A percentile compares a stretch with the other conserved stretches of the same genome.
Evolutionary conservation across 2,888 invertebrate genomes (phyloP).

Genomic region (Troides aeacus): DNA sequence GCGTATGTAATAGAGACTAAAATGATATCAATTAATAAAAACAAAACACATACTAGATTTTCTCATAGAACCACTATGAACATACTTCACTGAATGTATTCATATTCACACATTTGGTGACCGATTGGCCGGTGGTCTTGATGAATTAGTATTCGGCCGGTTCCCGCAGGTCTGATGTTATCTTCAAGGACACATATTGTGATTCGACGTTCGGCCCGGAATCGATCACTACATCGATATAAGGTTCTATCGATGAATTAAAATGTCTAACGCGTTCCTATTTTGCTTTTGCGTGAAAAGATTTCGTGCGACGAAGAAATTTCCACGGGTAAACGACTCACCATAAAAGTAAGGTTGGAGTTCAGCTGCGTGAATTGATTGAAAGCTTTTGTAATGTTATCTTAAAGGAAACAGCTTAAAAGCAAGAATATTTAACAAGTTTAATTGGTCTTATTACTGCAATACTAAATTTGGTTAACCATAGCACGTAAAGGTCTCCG

Average conservation of each 20-base stretch:
- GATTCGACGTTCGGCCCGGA: conserved; percentile 67
- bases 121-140: conserved; percentile 66
- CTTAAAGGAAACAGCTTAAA: not conserved
- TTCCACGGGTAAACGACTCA: conserved; percentile 38
- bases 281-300: conserved; percentile 49
- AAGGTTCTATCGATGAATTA: conserved; percentile 58
- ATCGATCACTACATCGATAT: conserved; percentile 67
- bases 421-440: not conserved
- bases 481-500: too few relatives aligned
- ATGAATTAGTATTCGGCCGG: conserved; percentile 67
- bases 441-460: not conserved
- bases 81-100: conserved; percentile 29
- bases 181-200: conserved; percentile 73
- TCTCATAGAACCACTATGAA: conserved; percentile 31
- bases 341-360: conserved; percentile 26
- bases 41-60: conserved; percentile 29
- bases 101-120: conserved; percentile 37
- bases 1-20: conserved; percentile 23
- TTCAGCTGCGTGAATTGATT: conserved; percentile 17
- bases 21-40: conserved; percentile 13
- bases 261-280: conserved; percentile 45
- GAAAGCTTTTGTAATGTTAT: not conserved
- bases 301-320: conserved; percentile 52
- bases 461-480: too few relatives aligned
- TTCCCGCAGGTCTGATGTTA: conserved; percentile 53